A percentile compares a stretch with the other conserved stretches of the same genome.
phyloP scores from a whole-genome alignment of 2,888 invertebrate species.

The Pogonocherus hispidulus region DNA sequence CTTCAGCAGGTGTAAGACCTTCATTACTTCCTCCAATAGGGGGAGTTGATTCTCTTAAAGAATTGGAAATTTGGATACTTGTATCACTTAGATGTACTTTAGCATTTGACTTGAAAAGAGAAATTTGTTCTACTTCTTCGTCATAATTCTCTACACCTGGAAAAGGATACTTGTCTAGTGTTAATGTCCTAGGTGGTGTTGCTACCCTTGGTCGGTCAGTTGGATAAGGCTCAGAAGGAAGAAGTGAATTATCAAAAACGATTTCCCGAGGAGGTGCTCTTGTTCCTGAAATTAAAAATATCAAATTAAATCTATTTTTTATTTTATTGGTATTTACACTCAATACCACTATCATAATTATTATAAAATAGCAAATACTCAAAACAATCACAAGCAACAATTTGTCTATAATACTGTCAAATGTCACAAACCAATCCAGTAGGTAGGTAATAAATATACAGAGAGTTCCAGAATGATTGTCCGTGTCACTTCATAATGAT shows the following conservation, averaged over 20 bases:
- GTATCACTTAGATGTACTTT: constrained; percentile 60
- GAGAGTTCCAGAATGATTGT: too few species aligned
- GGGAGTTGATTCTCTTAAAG: constrained; percentile 58
- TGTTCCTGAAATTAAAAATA: constrained; percentile 73
- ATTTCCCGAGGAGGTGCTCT: constrained; percentile 91
- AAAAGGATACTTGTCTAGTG: constrained; percentile 87
- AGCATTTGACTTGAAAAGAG: constrained; percentile 58
- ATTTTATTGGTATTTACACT: too few species aligned
- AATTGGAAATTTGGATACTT: constrained; percentile 54
- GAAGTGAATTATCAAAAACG: constrained; percentile 84
- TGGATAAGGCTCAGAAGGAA: constrained; percentile 77
- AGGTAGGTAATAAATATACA: too few species aligned
- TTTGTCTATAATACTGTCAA: too few species aligned
- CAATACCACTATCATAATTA: too few species aligned
- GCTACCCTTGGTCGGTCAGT: constrained; percentile 82
- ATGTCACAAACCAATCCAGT: too few species aligned
- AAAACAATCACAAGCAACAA: too few species aligned
- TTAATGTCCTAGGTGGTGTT: constrained; percentile 91
- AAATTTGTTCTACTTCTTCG: constrained; percentile 60
- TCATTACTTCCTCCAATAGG: constrained; percentile 70
- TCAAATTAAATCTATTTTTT: too few species aligned
- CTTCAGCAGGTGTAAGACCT: constrained; percentile 80
- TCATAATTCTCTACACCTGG: constrained; percentile 76
- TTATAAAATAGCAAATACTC: too few species aligned
- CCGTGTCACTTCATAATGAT: too few species aligned